These are phyloP conservation scores for Garra rufa DNA, from an alignment of 2,113 vertebrate genomes.

Conservation along the genomic window DNA sequence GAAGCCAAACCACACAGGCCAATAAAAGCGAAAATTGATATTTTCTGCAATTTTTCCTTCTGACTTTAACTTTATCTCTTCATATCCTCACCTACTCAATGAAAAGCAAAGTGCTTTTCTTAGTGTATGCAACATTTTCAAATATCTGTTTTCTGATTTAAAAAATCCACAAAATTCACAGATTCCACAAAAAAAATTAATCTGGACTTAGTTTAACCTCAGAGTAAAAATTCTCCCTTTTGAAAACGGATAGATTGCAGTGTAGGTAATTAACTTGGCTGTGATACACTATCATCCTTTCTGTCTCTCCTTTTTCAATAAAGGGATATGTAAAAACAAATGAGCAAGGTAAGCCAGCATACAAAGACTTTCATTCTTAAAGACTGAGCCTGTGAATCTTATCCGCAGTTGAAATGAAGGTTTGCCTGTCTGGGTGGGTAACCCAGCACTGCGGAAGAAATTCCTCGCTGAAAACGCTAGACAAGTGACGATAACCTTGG, in stretches of 20 bases:
- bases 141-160: not conserved
- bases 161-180: conserved; percentile 23
- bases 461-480: conserved; percentile 18
- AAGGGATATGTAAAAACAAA: conserved; percentile 66
- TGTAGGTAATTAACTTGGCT: conserved; percentile 60
- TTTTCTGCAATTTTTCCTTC: conserved; percentile 14
- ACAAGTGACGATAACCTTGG: conserved; percentile 44
- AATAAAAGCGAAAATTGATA: conserved; percentile 9
- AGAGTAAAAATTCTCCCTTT: conserved; percentile 4
- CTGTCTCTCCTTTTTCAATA: conserved; percentile 59
- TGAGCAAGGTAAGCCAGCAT: conserved; percentile 47
- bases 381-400: conserved; percentile 53
- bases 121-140: conserved; percentile 41
- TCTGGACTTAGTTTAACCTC: conserved; percentile 2
- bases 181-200: not conserved
- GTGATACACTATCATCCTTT: conserved; percentile 42
- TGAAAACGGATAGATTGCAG: conserved; percentile 31
- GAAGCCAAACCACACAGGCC: conserved; percentile 29
- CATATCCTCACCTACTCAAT: not conserved
- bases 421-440: conserved; percentile 57
- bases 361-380: conserved; percentile 73
- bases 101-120: conserved; percentile 51
- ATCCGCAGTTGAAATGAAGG: conserved; percentile 62
- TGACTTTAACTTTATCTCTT: not conserved
- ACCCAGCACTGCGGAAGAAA: conserved; percentile 47